Conservation (phyloP, 2,113 vertebrate genomes). For the Macrotis lagotis region DNA sequence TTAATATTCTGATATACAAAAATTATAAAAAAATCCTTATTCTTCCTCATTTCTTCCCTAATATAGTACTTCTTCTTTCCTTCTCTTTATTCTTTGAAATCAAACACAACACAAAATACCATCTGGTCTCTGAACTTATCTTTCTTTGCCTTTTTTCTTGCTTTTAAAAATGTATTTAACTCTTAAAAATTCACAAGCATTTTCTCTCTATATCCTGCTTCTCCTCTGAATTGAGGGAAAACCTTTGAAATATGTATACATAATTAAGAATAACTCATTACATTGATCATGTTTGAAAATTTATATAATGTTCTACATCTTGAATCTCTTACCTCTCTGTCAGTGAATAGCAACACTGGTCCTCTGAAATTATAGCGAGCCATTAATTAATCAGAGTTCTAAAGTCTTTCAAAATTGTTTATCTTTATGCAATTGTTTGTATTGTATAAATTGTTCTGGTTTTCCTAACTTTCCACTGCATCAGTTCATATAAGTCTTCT, state of each 20-base stretch:
- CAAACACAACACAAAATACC: neutral
- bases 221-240: no score
- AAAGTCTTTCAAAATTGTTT: neutral
- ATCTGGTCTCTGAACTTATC: neutral
- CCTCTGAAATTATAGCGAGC: neutral
- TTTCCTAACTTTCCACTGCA: neutral
- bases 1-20: neutral
- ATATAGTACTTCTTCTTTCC: neutral
- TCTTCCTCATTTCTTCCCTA: neutral
- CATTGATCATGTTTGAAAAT: neutral
- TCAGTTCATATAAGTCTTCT: neutral
- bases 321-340: neutral
- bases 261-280: neutral
- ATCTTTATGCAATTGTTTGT: neutral
- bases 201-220: neutral
- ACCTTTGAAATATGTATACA: neutral
- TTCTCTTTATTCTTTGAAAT: neutral
- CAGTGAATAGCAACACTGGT: neutral
- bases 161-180: neutral
- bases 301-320: neutral
- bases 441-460: neutral
- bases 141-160: neutral
- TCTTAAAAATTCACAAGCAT: neutral
- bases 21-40: neutral
- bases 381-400: neutral